Conservation (phyloP, 2,888 invertebrate genomes). For the Parelbella ahira region DNA sequence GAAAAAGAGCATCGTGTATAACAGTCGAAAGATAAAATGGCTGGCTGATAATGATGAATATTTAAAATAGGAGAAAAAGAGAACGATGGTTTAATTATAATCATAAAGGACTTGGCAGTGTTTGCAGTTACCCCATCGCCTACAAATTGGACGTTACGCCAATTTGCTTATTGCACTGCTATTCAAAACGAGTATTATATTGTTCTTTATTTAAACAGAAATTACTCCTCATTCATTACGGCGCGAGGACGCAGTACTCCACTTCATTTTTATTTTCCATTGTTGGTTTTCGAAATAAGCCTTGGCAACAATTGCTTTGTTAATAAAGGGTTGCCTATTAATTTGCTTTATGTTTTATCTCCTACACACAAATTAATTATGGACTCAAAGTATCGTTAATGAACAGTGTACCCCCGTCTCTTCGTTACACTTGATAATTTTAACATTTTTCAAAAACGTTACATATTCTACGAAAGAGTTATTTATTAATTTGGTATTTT, state of each 20-base stretch:
- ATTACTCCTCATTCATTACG: slow-evolving; percentile 77
- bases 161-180: slow-evolving; percentile 70
- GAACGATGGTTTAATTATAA: slow-evolving; percentile 37
- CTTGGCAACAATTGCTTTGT: slow-evolving; percentile 72
- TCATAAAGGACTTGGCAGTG: slow-evolving; percentile 53
- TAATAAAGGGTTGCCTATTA: slow-evolving; percentile 67
- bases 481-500: too few species aligned
- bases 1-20: too few species aligned
- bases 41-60: too few species aligned
- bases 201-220: slow-evolving; percentile 75
- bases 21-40: too few species aligned
- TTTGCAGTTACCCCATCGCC: slow-evolving; percentile 61
- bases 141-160: slow-evolving; percentile 63
- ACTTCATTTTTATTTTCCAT: slow-evolving; percentile 73
- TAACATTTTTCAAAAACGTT: too few species aligned
- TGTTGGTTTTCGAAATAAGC: slow-evolving; percentile 77
- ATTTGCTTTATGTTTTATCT: slow-evolving; percentile 49
- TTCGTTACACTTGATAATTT: too few species aligned
- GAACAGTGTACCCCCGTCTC: neutral
- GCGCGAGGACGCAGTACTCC: slow-evolving; percentile 58
- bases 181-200: slow-evolving; percentile 68
- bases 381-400: slow-evolving; percentile 1
- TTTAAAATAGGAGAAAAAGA: too few species aligned
- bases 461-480: too few species aligned
- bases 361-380: slow-evolving; percentile 9